These are phyloP conservation scores for Sebastes itinus DNA, from an alignment of 2,797 vertebrate species.

Conservation along the genomic window DNA sequence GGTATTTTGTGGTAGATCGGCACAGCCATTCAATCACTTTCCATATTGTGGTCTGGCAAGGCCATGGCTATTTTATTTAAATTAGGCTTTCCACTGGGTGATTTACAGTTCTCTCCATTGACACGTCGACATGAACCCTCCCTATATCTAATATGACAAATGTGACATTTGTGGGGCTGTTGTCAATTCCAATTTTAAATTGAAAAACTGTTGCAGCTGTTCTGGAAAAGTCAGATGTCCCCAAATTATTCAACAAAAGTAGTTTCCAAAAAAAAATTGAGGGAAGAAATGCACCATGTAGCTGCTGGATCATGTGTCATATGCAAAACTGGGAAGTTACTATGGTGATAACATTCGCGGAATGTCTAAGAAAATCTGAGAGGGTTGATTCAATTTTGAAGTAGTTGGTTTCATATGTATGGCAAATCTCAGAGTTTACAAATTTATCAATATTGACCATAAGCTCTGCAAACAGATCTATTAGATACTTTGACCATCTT, in stretches of 20 bases:
- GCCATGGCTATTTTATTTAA: neutral
- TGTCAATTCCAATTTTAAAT: neutral
- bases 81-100: neutral
- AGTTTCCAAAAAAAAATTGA: neutral
- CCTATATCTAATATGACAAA: neutral
- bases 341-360: neutral
- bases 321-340: neutral
- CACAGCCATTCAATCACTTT: neutral
- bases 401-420: neutral
- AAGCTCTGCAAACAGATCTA: neutral
- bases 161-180: neutral
- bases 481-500: neutral
- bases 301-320: neutral
- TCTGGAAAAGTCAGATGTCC: neutral
- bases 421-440: neutral
- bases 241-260: neutral
- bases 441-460: no score
- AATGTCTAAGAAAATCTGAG: neutral
- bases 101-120: neutral
- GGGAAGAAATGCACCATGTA: neutral
- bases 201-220: neutral
- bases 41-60: neutral
- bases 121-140: rapidly evolving
- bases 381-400: neutral
- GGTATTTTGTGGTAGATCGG: neutral